Evolutionary conservation across 1,140 invertebrate species (phyloP).

Genomic region (Metaphire vulgaris): DNA sequence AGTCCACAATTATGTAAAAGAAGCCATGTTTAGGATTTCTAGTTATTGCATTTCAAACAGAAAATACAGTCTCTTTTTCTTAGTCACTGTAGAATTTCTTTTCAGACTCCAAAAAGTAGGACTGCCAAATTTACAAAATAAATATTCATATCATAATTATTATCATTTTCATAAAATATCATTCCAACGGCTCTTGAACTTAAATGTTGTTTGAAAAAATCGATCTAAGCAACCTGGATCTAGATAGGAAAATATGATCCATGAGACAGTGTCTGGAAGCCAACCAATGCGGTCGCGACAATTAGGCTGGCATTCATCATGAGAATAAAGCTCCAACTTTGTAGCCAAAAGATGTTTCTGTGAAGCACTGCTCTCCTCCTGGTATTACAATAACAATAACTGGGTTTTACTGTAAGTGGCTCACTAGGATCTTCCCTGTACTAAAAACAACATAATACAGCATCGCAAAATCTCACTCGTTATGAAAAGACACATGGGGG

Average conservation of each 20-base stretch:
- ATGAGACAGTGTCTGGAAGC: constrained; percentile 51
- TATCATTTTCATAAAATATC: neutral
- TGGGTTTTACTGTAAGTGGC: neutral
- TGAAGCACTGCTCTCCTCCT: constrained; percentile 50
- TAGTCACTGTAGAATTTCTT: neutral
- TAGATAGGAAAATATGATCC: constrained; percentile 54
- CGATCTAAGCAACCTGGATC: too few species aligned
- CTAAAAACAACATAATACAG: too few species aligned
- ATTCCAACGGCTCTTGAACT: neutral
- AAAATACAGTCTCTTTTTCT: neutral
- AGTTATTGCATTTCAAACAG: neutral
- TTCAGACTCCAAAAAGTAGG: neutral
- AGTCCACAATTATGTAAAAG: neutral
- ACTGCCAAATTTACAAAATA: constrained; percentile 1
- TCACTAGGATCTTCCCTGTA: neutral
- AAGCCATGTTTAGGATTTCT: too few species aligned
- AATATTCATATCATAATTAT: neutral
- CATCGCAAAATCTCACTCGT: too few species aligned
- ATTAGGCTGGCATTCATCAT: constrained; percentile 53
- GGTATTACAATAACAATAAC: neutral
- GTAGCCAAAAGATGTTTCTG: constrained; percentile 54
- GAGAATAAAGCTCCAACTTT: constrained; percentile 49
- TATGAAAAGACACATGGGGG: neutral
- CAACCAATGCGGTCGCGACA: constrained; percentile 54
- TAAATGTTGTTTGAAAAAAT: too few species aligned